Percentiles rank a stretch among this genome's conserved stretches.
Conservation (phyloP, 2,797 vertebrate genomes). For the Rachycentron canadum region DNA sequence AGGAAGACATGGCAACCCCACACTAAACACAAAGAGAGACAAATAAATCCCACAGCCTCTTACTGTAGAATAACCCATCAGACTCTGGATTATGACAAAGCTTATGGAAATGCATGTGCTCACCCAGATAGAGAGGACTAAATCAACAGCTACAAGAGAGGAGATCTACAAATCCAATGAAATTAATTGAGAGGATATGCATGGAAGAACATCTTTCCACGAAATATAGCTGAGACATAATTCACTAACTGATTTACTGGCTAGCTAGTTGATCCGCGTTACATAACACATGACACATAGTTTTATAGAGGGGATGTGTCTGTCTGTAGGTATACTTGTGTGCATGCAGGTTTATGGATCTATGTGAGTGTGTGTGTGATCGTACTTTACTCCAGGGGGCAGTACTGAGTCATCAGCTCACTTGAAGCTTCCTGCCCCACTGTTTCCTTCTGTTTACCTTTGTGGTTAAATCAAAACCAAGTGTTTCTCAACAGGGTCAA, state of each 20-base stretch:
- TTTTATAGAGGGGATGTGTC: constrained; percentile 17
- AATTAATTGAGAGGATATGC: constrained; percentile 42
- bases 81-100: constrained; percentile 53
- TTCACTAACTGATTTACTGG: constrained; percentile 53
- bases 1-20: neutral
- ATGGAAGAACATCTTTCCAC: constrained; percentile 48
- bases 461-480: neutral
- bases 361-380: constrained; percentile 4
- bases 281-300: constrained; percentile 41
- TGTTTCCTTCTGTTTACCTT: neutral
- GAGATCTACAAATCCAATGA: constrained; percentile 48
- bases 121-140: constrained; percentile 21
- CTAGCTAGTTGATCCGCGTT: constrained; percentile 56
- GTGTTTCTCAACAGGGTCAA: neutral
- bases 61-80: constrained; percentile 26
- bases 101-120: constrained; percentile 44
- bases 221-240: constrained; percentile 45
- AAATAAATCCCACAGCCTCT: constrained; percentile 23
- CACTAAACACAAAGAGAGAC: constrained; percentile 24
- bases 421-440: constrained; percentile 9
- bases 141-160: constrained; percentile 24
- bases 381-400: constrained; percentile 56
- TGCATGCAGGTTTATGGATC: neutral
- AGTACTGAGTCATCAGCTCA: constrained; percentile 34
- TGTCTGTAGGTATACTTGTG: constrained; percentile 1